These are phyloP conservation scores for Glaucidium brasilianum DNA, from an alignment of 2,113 vertebrate species.

Conservation along the genomic window DNA sequence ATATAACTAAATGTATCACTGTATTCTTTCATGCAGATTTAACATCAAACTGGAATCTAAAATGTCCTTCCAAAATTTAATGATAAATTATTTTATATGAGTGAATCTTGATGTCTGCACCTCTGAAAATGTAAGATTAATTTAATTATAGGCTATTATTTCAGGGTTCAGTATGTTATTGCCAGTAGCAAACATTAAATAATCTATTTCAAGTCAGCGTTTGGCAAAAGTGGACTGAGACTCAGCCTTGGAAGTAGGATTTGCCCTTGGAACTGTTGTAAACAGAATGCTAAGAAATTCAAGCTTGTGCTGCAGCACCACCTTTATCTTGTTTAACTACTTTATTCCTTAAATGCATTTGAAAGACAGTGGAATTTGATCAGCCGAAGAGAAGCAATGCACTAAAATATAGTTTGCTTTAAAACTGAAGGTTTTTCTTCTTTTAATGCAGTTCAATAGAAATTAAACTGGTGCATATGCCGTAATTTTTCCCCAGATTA, in stretches of 20 bases:
- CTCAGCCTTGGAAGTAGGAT: neutral
- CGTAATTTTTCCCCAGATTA: neutral
- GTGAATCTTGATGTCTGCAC: neutral
- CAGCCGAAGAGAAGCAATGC: neutral
- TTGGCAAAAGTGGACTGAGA: neutral
- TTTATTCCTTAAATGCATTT: neutral
- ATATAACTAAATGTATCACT: neutral
- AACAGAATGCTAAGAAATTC: neutral
- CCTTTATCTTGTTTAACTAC: neutral
- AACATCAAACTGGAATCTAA: neutral
- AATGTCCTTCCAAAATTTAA: neutral
- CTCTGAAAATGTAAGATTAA: neutral
- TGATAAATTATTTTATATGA: neutral
- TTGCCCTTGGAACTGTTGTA: constrained; percentile 24
- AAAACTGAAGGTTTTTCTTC: neutral
- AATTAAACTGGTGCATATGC: neutral
- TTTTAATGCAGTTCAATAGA: neutral
- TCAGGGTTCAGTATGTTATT: neutral
- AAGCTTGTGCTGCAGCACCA: neutral
- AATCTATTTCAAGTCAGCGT: neutral
- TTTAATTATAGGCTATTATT: neutral
- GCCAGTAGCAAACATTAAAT: neutral
- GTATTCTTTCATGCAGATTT: neutral
- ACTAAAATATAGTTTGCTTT: neutral
- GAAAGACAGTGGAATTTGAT: neutral